Conservation (phyloP, 2,797 vertebrate genomes). For the Sylvilagus floridanus region DNA sequence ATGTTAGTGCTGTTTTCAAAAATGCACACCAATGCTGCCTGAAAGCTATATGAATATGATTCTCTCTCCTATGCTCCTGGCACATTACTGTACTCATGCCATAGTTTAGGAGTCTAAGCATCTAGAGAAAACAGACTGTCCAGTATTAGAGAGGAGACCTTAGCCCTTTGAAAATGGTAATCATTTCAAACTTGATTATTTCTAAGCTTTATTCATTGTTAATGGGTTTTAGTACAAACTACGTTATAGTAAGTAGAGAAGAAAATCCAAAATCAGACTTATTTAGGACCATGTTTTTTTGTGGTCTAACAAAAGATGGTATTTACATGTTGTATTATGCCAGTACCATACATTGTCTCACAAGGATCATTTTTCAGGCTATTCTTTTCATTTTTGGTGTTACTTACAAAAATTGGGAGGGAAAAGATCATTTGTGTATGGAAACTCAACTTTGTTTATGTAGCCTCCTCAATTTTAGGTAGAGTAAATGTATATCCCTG, state of each 20-base stretch:
- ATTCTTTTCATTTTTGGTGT: conserved; percentile 78
- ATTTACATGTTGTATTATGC: conserved; percentile 44
- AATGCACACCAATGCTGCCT: not conserved
- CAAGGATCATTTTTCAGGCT: conserved; percentile 70
- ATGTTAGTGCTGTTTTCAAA: conserved; percentile 36
- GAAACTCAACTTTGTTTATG: conserved; percentile 79
- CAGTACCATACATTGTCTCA: conserved; percentile 60
- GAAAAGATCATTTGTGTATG: conserved; percentile 74
- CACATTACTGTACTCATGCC: not conserved
- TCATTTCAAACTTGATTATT: conserved; percentile 58
- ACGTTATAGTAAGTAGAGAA: conserved; percentile 47
- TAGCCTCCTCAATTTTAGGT: conserved; percentile 76
- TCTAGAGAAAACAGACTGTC: conserved; percentile 45
- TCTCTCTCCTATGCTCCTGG: conserved; percentile 13
- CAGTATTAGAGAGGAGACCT: conserved; percentile 52
- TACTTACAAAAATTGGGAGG: conserved; percentile 64
- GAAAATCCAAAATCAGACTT: conserved; percentile 53
- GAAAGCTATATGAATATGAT: not conserved
- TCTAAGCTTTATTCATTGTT: conserved; percentile 26
- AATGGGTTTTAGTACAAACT: conserved; percentile 50
- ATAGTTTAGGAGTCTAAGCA: not conserved
- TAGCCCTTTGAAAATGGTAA: conserved; percentile 45
- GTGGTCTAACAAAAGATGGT: conserved; percentile 37
- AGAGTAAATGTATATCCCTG: conserved; percentile 72
- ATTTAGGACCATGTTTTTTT: conserved; percentile 47